phyloP scores from a whole-genome alignment of 2,113 vertebrate genomes.

The human (Homo sapiens) region DNA sequence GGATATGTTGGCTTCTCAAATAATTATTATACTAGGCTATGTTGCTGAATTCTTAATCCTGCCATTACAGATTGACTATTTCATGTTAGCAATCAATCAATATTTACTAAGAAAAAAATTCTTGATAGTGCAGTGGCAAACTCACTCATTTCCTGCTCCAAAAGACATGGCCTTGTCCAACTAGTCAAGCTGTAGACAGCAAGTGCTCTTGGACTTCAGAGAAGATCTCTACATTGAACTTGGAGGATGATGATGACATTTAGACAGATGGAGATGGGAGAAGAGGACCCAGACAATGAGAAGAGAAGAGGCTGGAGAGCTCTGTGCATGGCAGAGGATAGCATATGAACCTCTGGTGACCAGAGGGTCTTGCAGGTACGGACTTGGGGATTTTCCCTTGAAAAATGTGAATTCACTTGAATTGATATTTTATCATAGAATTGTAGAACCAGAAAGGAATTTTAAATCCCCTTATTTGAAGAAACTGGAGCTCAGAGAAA shows the following conservation, averaged over 20 bases:
- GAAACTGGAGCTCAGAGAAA: not conserved
- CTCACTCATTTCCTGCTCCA: not conserved
- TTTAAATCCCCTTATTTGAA: constrained; percentile 3
- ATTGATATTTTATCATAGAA: not conserved
- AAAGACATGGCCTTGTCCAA: not conserved
- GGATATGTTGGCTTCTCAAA: not conserved
- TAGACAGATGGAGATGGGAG: not conserved
- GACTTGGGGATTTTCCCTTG: not conserved
- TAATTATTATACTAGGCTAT: not conserved
- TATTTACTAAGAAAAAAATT: not conserved
- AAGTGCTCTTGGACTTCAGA: not conserved
- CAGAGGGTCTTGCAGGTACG: not conserved
- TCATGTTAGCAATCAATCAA: not conserved
- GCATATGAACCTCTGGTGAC: not conserved
- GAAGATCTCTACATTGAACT: not conserved
- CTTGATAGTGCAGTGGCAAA: not conserved
- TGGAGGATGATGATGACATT: not conserved
- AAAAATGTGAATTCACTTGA: not conserved
- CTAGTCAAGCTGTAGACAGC: not conserved
- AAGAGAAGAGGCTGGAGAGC: not conserved
- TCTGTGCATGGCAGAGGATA: not conserved
- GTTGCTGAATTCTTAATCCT: not conserved
- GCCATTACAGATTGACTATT: not conserved
- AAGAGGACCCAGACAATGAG: not conserved
- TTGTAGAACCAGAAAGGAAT: not conserved